A percentile compares a stretch with the other conserved stretches of the same genome.
Conservation (phyloP, 2,113 vertebrate genomes). For the Psammodynastes pulverulentus region DNA sequence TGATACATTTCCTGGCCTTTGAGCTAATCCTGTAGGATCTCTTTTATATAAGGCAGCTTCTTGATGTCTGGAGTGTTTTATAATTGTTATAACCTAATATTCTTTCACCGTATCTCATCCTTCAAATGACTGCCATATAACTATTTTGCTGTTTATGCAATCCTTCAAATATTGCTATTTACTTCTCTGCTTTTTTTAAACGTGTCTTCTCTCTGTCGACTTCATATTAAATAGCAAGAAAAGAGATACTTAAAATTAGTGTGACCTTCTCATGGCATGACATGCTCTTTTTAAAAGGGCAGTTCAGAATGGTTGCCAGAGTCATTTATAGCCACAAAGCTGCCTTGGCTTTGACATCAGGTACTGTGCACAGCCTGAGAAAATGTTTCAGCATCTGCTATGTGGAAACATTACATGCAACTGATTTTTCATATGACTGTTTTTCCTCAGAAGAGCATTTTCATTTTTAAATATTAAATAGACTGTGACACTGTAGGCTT, state of each 20-base stretch:
- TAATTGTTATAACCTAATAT: neutral
- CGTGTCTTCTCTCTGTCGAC: neutral
- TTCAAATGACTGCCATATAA: neutral
- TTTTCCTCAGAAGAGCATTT: neutral
- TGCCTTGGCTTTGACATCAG: conserved; percentile 23
- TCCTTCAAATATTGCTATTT: neutral
- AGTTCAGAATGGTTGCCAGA: conserved; percentile 11
- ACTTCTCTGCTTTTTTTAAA: neutral
- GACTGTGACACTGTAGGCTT: neutral
- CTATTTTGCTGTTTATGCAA: neutral
- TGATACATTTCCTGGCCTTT: neutral
- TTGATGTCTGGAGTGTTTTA: neutral
- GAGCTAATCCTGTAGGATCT: neutral
- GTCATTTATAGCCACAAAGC: conserved; percentile 2
- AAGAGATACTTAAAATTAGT: conserved; percentile 22
- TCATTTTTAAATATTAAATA: neutral
- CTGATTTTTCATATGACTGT: neutral
- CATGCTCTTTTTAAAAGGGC: conserved; percentile 13
- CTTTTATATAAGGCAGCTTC: neutral
- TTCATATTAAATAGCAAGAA: conserved; percentile 24
- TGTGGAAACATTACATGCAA: neutral
- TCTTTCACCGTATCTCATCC: neutral
- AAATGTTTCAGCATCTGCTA: neutral
- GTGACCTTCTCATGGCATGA: conserved; percentile 25
- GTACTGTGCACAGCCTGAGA: neutral